Evolutionary conservation across 2,113 vertebrate genomes (phyloP), one percentile per base, ranked within the genome.

Genomic region (Callipepla californica): DNA sequence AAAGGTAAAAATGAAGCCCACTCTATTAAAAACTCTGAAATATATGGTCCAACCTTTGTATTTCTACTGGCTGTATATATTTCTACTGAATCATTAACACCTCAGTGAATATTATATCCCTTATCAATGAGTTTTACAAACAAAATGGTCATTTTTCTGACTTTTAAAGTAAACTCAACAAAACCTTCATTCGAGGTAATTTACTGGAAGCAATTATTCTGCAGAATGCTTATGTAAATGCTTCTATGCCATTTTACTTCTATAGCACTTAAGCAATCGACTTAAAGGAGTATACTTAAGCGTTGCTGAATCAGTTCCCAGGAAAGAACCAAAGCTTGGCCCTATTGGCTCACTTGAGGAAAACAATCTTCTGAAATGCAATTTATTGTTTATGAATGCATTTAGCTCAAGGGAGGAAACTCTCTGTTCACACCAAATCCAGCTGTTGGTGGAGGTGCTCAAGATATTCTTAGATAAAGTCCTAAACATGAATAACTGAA

Each of bases 51-150:
- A n/a, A 53, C 22, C 10, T 25, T 51, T 36, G 6, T 36, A n/a
- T 79, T 87, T 72, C 65, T 47, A 75, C 57, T 78, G 42, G 22
- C 42, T 66, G 45, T 26, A n/a, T 11, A 13, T 30, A 57, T 13
- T 45, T 23, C 26, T 55, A 61, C 53, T 66, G 59, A 80, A 89
- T 92, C 74, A 81, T 34, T 32, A 58, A 62, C 18, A 73, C 9
- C 16, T 72, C 36, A 16, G 19, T 38, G 45, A 87, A 6, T 32
- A 45, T 44, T 87, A 63, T 6, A 45, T 13, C 28, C 57, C 34
- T 65, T 59, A 82, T 20, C 75, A 82, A 61, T 0, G 79, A 22
- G 61, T 79, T 95, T 91, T 69, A 81, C 22, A 76, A 92, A 55
- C 17, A 53, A 55, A 53, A 10, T 51, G n/a, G 38, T 45, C 38